Base-by-base conservation (phyloP, 2,113 vertebrate species). In the Cathartes aura region DNA sequence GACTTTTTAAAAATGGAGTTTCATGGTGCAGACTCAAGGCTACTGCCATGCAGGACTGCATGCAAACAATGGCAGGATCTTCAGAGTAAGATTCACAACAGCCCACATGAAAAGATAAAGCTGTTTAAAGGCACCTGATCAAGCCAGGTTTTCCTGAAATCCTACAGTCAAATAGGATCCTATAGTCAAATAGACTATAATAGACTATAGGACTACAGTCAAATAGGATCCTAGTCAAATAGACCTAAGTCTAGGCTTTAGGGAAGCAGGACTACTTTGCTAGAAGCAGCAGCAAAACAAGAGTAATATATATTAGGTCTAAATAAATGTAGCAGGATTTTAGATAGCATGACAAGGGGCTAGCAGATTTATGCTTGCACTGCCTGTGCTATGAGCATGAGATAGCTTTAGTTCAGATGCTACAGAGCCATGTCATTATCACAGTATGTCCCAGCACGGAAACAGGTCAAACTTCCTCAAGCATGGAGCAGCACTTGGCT, bases 381-480 rank as follows among this genome's bases (percentile, higher is more conserved):
- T 43, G 40, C 30, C 66, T 80, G 79, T 34, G 66, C 5, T 11
- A 45, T 8, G 27, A 92, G 43, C 56, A 12, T 8, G 23, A 82
- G 53, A 68, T 2, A 29, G 66, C 53, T 86, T 76, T 42, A 63
- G 66, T 48, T 60, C 58, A 86, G 66, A 68, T 68, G 34, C 80
- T 56, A 15, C 53, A 60, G 24, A 88, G 82, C 58, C 79, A 42
- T 8, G 24, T 9, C 81, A 72, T 87, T 26, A 93, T 48, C 62
- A 67, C 73, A 91, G 52, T 3, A 36, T 9, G 15, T 34, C 64
- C 59, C 84, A 93, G 60, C 60, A 94, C 20, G 16, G 21, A 93
- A 94, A 94, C 8, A 75, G 81, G 84, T 75, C 78, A 91, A 82
- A 91, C 23, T 87, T 91, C 52, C 76, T 91, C 73, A 85, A 86